Evolutionary conservation across 2,888 invertebrate genomes (phyloP), one percentile per base, ranked within the genome.

Genomic region (Prenolepis imparis): DNA sequence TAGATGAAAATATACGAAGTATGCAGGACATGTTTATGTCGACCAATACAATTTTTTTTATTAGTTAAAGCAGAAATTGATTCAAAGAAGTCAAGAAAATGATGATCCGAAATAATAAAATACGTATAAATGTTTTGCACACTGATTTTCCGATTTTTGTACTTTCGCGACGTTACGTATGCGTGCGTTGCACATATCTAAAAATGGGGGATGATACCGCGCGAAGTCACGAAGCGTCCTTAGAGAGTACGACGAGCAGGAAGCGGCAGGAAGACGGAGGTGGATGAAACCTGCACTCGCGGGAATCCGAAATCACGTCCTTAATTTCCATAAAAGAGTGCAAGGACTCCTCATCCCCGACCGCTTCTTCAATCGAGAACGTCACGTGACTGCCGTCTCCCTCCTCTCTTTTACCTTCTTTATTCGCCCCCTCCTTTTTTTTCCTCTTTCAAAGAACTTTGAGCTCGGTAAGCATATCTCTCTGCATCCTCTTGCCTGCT

Each of bases 401-500:
- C 63, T 84, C 74, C 72, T 77, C 67, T 77, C 80, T 44, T 82
- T 59, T 66, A 63, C 68, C 74, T 78, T 81, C 74, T 44, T 59
- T 15, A 32, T 68, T 57, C 70, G 44, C 28, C 70, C 59, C 41
- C n/a, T 82, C 78, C 18, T 55, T 36, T 82, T 86, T 83, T 57
- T 64, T 4, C 78, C 48, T 67, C 67, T 67, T 64, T 82, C 72
- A 89, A 87, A 85, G 85, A 85, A 36, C 83, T 91, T 88, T 87
- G 89, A 92, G 92, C 92, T 90, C 91, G 87, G 92, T 90, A 92
- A 92, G 92, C 92, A 92, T 91, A 92, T 92, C 92, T 91, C 84
- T 86, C 82, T 72, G 70, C 87, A 86, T 84, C 87, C 90, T 87
- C 85, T 89, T 86, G 84, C 87, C 87, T 77, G 67, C 77, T 70